Conservation (phyloP, 1,140 invertebrate species). For the Aphelinus certus region DNA sequence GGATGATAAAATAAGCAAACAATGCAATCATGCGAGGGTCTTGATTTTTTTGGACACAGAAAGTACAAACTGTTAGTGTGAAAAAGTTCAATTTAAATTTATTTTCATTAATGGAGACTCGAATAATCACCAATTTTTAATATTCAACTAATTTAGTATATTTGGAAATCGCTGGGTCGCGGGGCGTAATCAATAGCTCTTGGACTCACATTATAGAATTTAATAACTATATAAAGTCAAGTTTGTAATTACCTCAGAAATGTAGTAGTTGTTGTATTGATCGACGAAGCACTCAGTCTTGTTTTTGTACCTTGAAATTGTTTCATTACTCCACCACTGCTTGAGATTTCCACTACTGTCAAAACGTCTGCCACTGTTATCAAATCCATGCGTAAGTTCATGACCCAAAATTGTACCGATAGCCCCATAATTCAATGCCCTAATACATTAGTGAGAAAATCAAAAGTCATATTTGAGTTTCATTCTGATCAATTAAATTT, state of each 20-base stretch:
- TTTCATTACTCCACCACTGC: slow-evolving; percentile 89
- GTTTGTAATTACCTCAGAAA: slow-evolving; percentile 48
- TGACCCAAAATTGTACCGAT: slow-evolving; percentile 84
- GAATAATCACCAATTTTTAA: background rate
- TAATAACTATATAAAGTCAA: too few species aligned
- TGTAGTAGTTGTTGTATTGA: slow-evolving; percentile 84
- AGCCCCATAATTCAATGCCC: slow-evolving; percentile 84
- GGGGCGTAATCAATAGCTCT: background rate
- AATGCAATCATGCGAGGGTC: too few species aligned
- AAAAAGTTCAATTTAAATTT: too few species aligned
- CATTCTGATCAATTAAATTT: too few species aligned
- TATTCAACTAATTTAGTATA: too few species aligned
- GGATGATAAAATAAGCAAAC: too few species aligned
- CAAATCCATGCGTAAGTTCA: slow-evolving; percentile 88
- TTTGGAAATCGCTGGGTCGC: background rate
- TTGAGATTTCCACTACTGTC: slow-evolving; percentile 78
- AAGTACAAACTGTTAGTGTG: too few species aligned
- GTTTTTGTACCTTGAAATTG: slow-evolving; percentile 73
- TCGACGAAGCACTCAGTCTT: slow-evolving; percentile 87
- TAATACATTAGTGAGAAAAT: slow-evolving; percentile 50
- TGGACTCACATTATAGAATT: too few species aligned
- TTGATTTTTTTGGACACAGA: too few species aligned
- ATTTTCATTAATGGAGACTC: background rate
- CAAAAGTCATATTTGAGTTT: background rate
- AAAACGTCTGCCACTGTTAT: slow-evolving; percentile 79